A percentile compares a stretch with the other conserved stretches of the same genome.
Evolutionary conservation across 35 echinoderm and acorn worm species (phyloP).

Genomic region (Diadema setosum): DNA sequence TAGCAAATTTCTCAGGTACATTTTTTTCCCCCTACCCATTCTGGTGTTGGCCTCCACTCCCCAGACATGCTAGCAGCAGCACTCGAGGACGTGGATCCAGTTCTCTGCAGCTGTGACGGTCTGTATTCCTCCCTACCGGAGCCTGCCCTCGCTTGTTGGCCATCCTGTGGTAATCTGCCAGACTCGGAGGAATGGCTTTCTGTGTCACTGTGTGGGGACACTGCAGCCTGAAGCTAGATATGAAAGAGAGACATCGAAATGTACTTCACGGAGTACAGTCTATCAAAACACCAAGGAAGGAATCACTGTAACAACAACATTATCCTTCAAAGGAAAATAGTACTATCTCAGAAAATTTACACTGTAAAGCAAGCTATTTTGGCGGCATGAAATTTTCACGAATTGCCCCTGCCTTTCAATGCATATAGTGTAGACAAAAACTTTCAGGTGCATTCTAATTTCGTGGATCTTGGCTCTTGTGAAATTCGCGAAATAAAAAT

Average conservation of each 20-base stretch:
- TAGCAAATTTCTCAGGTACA: too few species aligned
- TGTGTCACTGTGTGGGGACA: conserved; percentile 65
- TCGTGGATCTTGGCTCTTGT: background rate
- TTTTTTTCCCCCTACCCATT: conserved; percentile 74
- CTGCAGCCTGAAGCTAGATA: background rate
- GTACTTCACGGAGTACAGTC: too few species aligned
- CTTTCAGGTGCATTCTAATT: background rate
- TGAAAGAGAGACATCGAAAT: background rate
- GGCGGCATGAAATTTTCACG: background rate
- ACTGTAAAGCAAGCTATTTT: background rate
- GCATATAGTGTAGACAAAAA: too few species aligned
- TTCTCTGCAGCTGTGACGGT: conserved; percentile 19
- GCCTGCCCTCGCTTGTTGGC: background rate
- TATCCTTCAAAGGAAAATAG: too few species aligned
- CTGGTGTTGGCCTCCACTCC: conserved; percentile 83
- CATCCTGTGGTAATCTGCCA: conserved; percentile 28
- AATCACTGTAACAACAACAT: too few species aligned
- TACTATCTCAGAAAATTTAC: too few species aligned
- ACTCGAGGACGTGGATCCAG: conserved; percentile 57
- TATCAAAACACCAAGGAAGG: too few species aligned
- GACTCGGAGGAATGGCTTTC: conserved; percentile 82
- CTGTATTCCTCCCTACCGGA: conserved; percentile 22
- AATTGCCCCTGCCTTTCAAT: background rate
- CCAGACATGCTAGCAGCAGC: conserved; percentile 21
- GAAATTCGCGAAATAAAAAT: background rate